These are phyloP conservation scores for Cylas formicarius DNA, from an alignment of 1,140 invertebrate genomes.

Conservation along the genomic window DNA sequence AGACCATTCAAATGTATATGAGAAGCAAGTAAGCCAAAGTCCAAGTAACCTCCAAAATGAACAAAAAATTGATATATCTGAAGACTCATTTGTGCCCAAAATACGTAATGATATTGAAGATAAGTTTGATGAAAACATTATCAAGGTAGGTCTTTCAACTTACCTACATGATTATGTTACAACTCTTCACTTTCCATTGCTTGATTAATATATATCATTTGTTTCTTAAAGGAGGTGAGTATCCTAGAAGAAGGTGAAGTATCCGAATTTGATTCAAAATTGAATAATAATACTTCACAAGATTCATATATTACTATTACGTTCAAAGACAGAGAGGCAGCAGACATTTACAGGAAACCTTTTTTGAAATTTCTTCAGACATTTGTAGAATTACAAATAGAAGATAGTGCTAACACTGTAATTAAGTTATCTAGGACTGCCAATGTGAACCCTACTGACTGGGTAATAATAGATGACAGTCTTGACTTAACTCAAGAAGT, in stretches of 20 bases:
- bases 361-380: slow-evolving; percentile 28
- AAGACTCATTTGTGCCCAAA: not conserved
- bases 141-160: not conserved
- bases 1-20: slow-evolving; percentile 1
- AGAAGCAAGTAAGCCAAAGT: slow-evolving; percentile 5
- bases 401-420: slow-evolving; percentile 7
- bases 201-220: not conserved
- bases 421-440: slow-evolving; percentile 20
- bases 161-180: not conserved
- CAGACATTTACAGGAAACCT: slow-evolving; percentile 28
- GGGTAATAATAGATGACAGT: slow-evolving; percentile 19
- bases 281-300: not conserved
- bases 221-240: slow-evolving; percentile 1
- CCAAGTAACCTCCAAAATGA: slow-evolving; percentile 12
- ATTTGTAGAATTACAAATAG: slow-evolving; percentile 24
- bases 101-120: not conserved
- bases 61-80: not conserved
- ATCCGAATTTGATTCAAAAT: slow-evolving; percentile 6
- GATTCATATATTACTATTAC: slow-evolving; percentile 22
- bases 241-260: slow-evolving; percentile 20
- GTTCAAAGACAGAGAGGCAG: slow-evolving; percentile 21
- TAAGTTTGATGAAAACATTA: slow-evolving; percentile 2
- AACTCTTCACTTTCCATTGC: not conserved
- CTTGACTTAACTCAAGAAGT: not conserved
- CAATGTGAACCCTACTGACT: slow-evolving; percentile 15